Conservation (phyloP, 92 coral and sea anemone species). For the Zoanthus solanderi region DNA sequence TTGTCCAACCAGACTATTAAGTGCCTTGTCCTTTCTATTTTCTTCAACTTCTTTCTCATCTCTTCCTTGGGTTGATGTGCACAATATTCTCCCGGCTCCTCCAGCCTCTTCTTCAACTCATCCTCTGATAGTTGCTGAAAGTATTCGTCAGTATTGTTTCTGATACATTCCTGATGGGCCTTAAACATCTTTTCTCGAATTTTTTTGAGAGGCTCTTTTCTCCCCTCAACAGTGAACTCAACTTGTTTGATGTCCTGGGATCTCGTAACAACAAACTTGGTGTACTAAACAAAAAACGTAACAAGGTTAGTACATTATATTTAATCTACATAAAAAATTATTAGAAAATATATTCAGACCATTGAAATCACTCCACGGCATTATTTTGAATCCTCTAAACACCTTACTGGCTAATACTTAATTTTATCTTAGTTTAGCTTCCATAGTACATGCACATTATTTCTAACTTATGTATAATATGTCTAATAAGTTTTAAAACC, state of each 20-base stretch:
- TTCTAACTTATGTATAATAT: background rate
- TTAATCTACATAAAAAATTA: background rate
- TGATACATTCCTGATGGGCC: constrained; percentile 22
- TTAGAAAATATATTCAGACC: too few species aligned
- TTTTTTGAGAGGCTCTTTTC: constrained; percentile 49
- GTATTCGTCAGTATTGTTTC: constrained; percentile 36
- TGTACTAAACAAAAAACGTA: constrained; percentile 40
- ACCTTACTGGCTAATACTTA: background rate
- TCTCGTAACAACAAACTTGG: constrained; percentile 24
- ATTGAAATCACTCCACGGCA: too few species aligned
- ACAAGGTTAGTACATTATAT: background rate
- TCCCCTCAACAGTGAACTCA: constrained; percentile 36
- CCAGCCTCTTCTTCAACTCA: constrained; percentile 22
- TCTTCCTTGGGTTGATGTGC: constrained; percentile 31
- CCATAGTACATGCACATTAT: background rate
- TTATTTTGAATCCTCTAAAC: background rate
- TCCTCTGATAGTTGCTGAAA: constrained; percentile 12
- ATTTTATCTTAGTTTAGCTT: background rate
- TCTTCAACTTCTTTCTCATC: constrained; percentile 36
- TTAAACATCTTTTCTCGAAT: constrained; percentile 40
- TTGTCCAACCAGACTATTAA: constrained; percentile 30
- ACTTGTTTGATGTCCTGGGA: constrained; percentile 9
- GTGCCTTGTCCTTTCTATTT: constrained; percentile 50
- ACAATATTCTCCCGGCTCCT: constrained; percentile 22
- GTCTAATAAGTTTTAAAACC: background rate